Percentiles rank a stretch among this genome's conserved stretches.
phyloP scores from a whole-genome alignment of 2,113 vertebrate species.

The Dicrurus megarhynchus region DNA sequence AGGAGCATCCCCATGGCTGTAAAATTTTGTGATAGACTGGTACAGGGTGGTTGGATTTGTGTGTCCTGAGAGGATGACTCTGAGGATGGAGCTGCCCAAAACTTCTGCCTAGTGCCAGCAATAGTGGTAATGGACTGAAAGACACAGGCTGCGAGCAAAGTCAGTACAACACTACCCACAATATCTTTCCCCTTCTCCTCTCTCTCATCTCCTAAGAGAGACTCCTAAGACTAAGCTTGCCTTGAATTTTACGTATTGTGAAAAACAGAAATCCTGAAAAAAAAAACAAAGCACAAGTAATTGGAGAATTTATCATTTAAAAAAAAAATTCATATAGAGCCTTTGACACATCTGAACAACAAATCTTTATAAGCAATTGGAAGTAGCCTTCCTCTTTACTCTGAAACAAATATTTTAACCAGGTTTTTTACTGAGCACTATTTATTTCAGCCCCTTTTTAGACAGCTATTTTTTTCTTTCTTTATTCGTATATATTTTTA shows the following conservation, averaged over 20 bases:
- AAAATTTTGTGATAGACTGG: neutral
- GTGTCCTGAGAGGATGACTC: neutral
- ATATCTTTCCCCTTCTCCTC: neutral
- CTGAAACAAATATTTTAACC: neutral
- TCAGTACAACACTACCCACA: rapidly evolving
- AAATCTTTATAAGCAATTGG: neutral
- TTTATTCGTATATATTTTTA: neutral
- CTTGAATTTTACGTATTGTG: neutral
- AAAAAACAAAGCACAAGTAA: neutral
- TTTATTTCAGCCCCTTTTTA: neutral
- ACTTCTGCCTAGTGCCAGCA: neutral
- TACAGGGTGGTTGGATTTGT: neutral
- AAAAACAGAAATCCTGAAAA: neutral
- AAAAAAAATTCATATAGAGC: rapidly evolving
- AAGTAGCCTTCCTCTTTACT: neutral
- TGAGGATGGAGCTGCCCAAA: neutral
- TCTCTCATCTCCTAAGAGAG: neutral
- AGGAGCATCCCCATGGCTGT: neutral
- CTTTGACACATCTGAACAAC: neutral
- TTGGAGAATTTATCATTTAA: neutral
- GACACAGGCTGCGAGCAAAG: neutral
- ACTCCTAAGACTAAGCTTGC: neutral
- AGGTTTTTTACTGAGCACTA: neutral
- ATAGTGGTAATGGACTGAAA: neutral
- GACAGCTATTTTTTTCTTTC: rapidly evolving